phyloP scores from a whole-genome alignment of 2,113 vertebrate species.

The Dipodomys stephensi region DNA sequence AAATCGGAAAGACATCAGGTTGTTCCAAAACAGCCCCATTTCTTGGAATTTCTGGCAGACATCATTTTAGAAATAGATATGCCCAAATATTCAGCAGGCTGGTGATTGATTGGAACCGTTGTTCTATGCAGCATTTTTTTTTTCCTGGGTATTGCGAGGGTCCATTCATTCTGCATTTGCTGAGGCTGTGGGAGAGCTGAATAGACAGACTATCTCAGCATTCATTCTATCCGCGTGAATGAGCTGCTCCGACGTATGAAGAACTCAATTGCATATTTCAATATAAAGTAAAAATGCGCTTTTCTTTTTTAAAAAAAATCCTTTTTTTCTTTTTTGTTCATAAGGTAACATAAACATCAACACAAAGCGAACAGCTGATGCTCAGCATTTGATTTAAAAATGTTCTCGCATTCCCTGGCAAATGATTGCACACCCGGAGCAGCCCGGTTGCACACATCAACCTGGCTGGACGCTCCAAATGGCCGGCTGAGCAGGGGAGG shows the following conservation, averaged over 20 bases:
- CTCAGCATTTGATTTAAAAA: background rate
- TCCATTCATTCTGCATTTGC: background rate
- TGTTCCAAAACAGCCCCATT: background rate
- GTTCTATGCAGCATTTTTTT: background rate
- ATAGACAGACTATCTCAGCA: background rate
- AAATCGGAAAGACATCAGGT: fast-evolving
- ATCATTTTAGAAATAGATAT: background rate
- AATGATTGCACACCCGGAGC: background rate
- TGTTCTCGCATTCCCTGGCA: fast-evolving
- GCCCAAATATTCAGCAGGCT: background rate
- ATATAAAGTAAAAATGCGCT: slow-evolving; percentile 31
- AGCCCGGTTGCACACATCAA: background rate
- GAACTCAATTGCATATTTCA: background rate
- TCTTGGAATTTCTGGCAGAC: background rate
- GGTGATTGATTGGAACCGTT: background rate
- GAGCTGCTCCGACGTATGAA: background rate
- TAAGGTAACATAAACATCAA: background rate
- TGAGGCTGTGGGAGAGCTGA: background rate
- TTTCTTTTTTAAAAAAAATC: background rate
- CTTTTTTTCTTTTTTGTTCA: background rate
- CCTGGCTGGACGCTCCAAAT: no score
- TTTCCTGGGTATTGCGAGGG: fast-evolving
- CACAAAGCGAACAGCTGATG: background rate
- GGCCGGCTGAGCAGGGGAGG: no score
- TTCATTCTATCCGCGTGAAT: background rate